Conservation (phyloP, 2,113 vertebrate genomes). For the Isichthys henryi region DNA sequence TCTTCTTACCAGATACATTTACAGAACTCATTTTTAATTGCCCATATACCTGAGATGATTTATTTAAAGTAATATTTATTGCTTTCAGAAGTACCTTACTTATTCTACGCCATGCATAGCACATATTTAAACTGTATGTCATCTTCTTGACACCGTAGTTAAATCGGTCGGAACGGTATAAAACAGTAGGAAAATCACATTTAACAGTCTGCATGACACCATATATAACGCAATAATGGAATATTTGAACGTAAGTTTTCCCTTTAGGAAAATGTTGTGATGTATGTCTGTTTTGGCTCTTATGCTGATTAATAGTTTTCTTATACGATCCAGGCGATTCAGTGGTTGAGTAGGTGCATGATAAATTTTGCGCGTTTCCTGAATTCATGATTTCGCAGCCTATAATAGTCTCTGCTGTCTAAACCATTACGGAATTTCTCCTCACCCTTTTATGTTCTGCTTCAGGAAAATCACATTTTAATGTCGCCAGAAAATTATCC, state of each 20-base stretch:
- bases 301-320: not conserved
- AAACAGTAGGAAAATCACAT: not conserved
- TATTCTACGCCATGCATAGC: not conserved
- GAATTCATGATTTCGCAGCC: not conserved
- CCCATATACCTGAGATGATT: not conserved
- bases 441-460: not conserved
- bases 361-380: not conserved
- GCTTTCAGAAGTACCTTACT: not conserved
- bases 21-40: not conserved
- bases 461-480: not conserved
- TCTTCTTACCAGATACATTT: not conserved
- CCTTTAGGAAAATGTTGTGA: not conserved
- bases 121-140: not conserved
- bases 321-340: not conserved
- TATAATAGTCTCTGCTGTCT: not conserved
- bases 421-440: not conserved
- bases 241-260: not conserved
- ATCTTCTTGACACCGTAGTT: not conserved
- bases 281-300: not conserved
- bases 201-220: not conserved
- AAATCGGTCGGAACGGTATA: not conserved
- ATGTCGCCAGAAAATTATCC: not conserved
- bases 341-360: not conserved
- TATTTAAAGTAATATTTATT: not conserved
- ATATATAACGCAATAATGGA: slow-evolving; percentile 1